These are phyloP conservation scores for Himalopsyche tibetana DNA, from an alignment of 2,888 invertebrate genomes.

Conservation along the genomic window DNA sequence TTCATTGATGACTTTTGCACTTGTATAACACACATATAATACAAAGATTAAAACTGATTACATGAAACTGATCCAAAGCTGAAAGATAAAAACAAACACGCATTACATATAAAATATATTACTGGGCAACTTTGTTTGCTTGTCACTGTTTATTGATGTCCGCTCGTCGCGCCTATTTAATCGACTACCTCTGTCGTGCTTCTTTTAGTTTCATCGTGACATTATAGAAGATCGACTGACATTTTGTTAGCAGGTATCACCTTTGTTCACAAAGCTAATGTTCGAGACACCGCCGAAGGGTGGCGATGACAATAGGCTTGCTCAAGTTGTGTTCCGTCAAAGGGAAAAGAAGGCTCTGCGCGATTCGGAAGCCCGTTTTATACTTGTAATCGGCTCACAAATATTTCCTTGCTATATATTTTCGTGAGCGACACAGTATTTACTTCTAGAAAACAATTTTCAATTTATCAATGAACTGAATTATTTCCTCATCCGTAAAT, in stretches of 20 bases:
- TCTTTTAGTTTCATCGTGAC: neutral
- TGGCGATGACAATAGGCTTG: constrained; percentile 11
- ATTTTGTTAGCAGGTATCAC: constrained; percentile 6
- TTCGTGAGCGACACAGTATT: neutral
- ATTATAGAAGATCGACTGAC: constrained; percentile 13
- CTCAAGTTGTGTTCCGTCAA: constrained; percentile 9
- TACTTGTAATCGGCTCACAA: constrained; percentile 11
- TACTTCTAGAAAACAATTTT: neutral
- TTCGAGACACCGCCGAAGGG: neutral
- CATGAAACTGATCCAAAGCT: too few relatives aligned
- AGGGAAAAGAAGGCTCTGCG: neutral
- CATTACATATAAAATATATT: too few relatives aligned
- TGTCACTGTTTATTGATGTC: neutral
- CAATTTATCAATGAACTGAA: neutral
- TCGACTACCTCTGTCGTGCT: neutral
- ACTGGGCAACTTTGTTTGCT: too few relatives aligned
- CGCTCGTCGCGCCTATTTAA: neutral
- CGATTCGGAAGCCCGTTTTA: constrained; percentile 10
- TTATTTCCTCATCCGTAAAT: too few relatives aligned
- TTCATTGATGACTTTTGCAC: neutral
- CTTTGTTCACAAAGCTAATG: constrained; percentile 7
- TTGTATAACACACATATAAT: neutral
- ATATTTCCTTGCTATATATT: neutral
- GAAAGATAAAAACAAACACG: too few relatives aligned
- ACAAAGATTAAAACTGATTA: neutral